Conservation (phyloP, 2,888 invertebrate genomes). For the Dynastes maya region DNA sequence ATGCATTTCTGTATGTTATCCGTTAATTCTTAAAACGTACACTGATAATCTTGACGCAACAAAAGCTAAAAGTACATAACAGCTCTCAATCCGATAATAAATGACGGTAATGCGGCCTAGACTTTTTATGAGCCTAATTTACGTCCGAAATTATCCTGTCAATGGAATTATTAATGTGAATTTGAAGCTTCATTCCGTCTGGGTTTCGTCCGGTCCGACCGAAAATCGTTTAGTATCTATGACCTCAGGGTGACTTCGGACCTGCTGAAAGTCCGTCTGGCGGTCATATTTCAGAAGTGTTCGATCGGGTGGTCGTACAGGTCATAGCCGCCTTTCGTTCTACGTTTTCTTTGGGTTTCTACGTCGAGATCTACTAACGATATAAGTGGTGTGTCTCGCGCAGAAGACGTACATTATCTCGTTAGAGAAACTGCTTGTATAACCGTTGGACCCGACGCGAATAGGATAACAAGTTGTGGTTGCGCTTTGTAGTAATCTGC, state of each 20-base stretch:
- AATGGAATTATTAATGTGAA: conserved; percentile 41
- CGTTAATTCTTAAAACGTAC: not conserved
- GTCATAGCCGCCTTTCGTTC: conserved; percentile 9
- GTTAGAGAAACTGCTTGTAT: conserved; percentile 1
- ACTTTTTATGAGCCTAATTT: conserved; percentile 36
- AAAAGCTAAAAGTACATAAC: not conserved
- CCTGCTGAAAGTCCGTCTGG: conserved; percentile 22
- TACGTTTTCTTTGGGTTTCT: conserved; percentile 1
- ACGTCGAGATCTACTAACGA: not conserved
- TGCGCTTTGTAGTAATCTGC: not conserved
- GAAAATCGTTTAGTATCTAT: conserved; percentile 33
- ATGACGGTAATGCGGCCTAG: not conserved
- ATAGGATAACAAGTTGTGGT: conserved; percentile 7
- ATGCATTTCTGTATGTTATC: too few relatives aligned
- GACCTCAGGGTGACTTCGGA: conserved; percentile 20
- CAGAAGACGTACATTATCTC: conserved; percentile 22
- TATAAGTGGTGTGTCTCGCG: conserved; percentile 6
- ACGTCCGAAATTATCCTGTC: conserved; percentile 37
- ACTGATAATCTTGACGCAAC: not conserved
- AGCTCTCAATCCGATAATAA: conserved; percentile 12
- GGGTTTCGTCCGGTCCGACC: conserved; percentile 21
- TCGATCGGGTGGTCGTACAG: conserved; percentile 21
- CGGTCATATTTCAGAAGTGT: conserved; percentile 34
- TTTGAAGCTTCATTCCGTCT: conserved; percentile 18
- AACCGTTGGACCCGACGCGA: conserved; percentile 1